phyloP scores from a whole-genome alignment of 2,888 invertebrate genomes.

The Suillia variegata region DNA sequence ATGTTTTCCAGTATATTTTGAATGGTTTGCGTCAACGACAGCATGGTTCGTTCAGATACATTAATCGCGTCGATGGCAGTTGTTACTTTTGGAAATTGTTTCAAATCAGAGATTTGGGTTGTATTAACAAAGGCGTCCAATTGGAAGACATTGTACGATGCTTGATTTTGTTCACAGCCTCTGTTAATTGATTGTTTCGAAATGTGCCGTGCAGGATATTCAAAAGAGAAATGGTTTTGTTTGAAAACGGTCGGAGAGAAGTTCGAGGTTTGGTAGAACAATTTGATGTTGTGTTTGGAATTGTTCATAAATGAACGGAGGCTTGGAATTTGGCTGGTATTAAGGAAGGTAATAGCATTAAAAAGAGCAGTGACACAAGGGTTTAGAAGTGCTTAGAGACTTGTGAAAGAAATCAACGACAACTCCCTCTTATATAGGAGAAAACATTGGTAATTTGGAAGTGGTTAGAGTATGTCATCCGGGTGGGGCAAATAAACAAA shows the following conservation, averaged over 20 bases:
- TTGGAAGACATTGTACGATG: slow-evolving; percentile 76
- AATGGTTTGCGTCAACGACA: slow-evolving; percentile 57
- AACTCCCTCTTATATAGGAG: too few relatives aligned
- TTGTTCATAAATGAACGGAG: neutral
- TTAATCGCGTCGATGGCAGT: slow-evolving; percentile 56
- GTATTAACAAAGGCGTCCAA: slow-evolving; percentile 73
- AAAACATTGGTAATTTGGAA: too few relatives aligned
- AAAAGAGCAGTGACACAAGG: too few relatives aligned
- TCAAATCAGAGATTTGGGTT: slow-evolving; percentile 64
- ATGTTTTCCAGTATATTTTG: slow-evolving; percentile 59
- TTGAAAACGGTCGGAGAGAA: too few relatives aligned
- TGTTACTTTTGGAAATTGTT: slow-evolving; percentile 59
- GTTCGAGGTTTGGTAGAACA: neutral
- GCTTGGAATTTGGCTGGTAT: neutral
- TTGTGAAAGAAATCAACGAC: too few relatives aligned
- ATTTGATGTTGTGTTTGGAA: neutral
- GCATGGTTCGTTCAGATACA: slow-evolving; percentile 56
- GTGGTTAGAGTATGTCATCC: neutral
- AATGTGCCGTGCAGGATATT: neutral
- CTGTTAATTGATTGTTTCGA: slow-evolving; percentile 60
- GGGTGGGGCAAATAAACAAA: neutral
- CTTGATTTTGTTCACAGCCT: slow-evolving; percentile 73
- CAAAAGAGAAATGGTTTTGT: neutral
- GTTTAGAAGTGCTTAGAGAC: too few relatives aligned
- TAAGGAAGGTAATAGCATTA: too few relatives aligned